A percentile compares a stretch with the other conserved stretches of the same genome.
These are phyloP conservation scores for Drosophila carrolli DNA, from an alignment of 1,140 invertebrate species.

Conservation along the genomic window DNA sequence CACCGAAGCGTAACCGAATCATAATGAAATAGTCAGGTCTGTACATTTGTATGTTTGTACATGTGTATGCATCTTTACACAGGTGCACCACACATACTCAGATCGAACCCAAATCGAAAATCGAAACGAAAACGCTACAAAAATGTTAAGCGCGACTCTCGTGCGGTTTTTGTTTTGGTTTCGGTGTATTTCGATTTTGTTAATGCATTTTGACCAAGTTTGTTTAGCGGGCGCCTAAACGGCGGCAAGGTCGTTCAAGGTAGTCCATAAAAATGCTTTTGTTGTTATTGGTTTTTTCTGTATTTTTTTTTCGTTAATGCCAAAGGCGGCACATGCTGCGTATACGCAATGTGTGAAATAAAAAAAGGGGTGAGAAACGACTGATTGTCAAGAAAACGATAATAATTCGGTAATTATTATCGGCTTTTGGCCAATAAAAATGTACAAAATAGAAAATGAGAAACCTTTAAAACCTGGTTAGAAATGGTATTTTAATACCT, in stretches of 20 bases:
- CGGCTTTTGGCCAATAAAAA: neutral
- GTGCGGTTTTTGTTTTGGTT: constrained; percentile 23
- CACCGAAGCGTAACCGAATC: constrained; percentile 21
- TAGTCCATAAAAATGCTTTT: constrained; percentile 64
- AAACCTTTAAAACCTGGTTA: neutral
- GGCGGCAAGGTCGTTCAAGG: constrained; percentile 78
- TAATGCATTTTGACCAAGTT: constrained; percentile 79
- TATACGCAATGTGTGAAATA: constrained; percentile 64
- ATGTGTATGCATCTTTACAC: neutral
- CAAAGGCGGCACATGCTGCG: constrained; percentile 66
- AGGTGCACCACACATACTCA: constrained; percentile 7
- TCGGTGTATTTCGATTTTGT: constrained; percentile 38
- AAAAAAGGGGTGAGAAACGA: constrained; percentile 1
- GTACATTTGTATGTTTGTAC: neutral
- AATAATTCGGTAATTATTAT: constrained; percentile 3
- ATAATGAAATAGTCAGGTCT: constrained; percentile 11
- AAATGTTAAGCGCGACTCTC: constrained; percentile 52
- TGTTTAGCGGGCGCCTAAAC: constrained; percentile 62
- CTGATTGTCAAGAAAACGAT: neutral
- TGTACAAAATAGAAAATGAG: neutral
- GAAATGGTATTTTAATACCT: neutral
- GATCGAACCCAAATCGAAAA: constrained; percentile 15
- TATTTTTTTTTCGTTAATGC: constrained; percentile 26
- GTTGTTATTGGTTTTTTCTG: constrained; percentile 7
- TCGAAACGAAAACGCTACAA: constrained; percentile 30